These are phyloP conservation scores for Galerucella pusilla DNA, from an alignment of 2,888 invertebrate genomes.

Conservation along the genomic window DNA sequence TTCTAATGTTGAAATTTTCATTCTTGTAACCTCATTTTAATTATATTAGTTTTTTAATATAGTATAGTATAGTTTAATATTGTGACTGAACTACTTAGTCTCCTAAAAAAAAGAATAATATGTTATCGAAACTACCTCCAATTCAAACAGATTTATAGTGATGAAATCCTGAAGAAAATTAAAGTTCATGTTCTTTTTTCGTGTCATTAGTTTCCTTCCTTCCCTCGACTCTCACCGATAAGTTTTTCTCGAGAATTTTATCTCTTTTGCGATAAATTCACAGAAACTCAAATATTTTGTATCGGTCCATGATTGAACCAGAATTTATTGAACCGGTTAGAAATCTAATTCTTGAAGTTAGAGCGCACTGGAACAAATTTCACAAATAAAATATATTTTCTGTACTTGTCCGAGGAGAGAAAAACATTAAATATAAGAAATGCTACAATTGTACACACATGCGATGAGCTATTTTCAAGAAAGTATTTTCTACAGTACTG, in stretches of 20 bases:
- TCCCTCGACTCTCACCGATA: slow-evolving; percentile 47
- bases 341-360: slow-evolving; percentile 43
- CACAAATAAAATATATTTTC: slow-evolving; percentile 21
- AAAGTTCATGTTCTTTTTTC: slow-evolving; percentile 60
- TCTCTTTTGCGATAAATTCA: slow-evolving; percentile 46
- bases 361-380: slow-evolving; percentile 26
- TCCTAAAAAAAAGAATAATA: slow-evolving; percentile 52
- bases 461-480: no score
- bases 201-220: slow-evolving; percentile 50
- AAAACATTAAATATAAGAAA: background rate
- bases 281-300: slow-evolving; percentile 49
- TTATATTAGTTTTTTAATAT: no score
- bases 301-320: slow-evolving; percentile 46
- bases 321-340: slow-evolving; percentile 46
- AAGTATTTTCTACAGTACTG: no score
- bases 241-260: slow-evolving; percentile 46
- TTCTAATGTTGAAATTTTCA: no score
- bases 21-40: no score
- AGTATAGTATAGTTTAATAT: background rate
- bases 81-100: slow-evolving; percentile 9
- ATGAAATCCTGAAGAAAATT: slow-evolving; percentile 64
- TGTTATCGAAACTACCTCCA: slow-evolving; percentile 58
- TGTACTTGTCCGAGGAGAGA: background rate
- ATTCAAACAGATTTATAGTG: slow-evolving; percentile 63
- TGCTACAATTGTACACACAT: background rate